These are phyloP conservation scores for Poecile atricapillus DNA, from an alignment of 2,113 vertebrate species.

Conservation along the genomic window DNA sequence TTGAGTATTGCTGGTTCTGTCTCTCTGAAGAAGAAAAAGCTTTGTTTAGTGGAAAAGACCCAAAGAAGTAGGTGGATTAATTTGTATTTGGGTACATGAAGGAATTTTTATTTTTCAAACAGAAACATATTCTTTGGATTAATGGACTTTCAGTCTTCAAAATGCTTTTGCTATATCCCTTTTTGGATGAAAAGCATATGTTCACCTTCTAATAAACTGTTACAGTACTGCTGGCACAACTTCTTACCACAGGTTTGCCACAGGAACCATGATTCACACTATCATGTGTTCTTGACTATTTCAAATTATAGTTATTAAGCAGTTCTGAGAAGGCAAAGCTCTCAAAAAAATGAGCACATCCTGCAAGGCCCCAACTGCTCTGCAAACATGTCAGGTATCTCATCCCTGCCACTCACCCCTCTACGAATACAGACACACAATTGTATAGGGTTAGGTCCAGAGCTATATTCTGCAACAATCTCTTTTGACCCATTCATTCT, in stretches of 20 bases:
- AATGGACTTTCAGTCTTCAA: constrained; percentile 9
- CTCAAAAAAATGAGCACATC: neutral
- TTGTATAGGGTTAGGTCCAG: neutral
- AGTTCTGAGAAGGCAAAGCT: constrained; percentile 25
- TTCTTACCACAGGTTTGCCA: constrained; percentile 51
- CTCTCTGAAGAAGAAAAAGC: neutral
- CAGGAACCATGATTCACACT: constrained; percentile 59
- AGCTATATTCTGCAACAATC: neutral
- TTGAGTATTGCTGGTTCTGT: neutral
- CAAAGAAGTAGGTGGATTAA: neutral
- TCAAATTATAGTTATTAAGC: constrained; percentile 43
- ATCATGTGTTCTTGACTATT: constrained; percentile 14
- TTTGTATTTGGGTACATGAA: neutral
- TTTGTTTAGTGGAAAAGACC: neutral
- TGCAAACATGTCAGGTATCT: neutral
- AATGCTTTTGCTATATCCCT: neutral
- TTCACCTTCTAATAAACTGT: constrained; percentile 45
- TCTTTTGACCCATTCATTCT: neutral
- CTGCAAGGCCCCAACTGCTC: neutral
- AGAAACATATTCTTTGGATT: constrained; percentile 10
- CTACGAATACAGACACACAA: neutral
- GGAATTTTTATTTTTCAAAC: constrained; percentile 20
- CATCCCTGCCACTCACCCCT: neutral
- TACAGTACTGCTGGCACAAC: constrained; percentile 12
- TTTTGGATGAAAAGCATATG: constrained; percentile 10